phyloP scores from a whole-genome alignment of 2,797 vertebrate genomes.

The Hemitrygon akajei region DNA sequence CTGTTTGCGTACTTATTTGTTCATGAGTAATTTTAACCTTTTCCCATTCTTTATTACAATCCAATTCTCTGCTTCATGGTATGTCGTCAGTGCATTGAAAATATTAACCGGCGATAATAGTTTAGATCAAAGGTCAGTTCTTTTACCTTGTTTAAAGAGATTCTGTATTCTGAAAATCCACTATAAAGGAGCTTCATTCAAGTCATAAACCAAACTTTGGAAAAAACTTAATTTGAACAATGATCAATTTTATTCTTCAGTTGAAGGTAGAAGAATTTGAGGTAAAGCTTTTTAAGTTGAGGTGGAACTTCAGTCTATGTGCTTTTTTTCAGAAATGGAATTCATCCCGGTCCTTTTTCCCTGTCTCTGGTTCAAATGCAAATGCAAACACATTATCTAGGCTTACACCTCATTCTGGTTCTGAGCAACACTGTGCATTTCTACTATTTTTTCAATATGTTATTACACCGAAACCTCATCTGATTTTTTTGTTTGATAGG shows the following conservation, averaged over 20 bases:
- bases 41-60: background rate
- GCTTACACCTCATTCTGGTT: background rate
- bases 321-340: background rate
- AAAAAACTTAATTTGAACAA: background rate
- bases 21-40: constrained; percentile 30
- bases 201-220: background rate
- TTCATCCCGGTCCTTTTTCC: background rate
- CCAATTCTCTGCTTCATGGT: background rate
- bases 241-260: background rate
- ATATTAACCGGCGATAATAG: background rate
- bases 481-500: background rate
- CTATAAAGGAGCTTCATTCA: background rate
- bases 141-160: background rate
- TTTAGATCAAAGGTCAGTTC: background rate
- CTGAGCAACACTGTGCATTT: background rate
- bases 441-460: background rate
- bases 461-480: background rate
- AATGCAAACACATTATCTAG: background rate
- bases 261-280: background rate
- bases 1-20: background rate
- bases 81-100: background rate
- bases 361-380: background rate
- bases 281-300: too few species aligned
- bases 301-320: background rate
- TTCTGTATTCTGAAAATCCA: background rate